Evolutionary conservation across 2,888 invertebrate genomes (phyloP).

Genomic region (Nemurella pictetii): DNA sequence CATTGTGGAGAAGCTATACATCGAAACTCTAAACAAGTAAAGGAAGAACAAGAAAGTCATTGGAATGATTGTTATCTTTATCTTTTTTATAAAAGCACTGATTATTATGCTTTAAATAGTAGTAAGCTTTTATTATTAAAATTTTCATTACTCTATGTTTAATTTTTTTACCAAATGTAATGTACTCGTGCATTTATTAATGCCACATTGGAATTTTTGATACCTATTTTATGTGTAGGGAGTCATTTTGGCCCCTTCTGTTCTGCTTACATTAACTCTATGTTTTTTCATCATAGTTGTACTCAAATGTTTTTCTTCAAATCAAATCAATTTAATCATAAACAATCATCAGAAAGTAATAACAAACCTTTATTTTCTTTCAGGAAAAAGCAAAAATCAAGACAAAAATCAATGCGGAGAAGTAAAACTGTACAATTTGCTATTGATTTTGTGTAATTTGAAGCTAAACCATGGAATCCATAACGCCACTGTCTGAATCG

Average conservation of each 20-base stretch:
- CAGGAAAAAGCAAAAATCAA: conserved; percentile 38
- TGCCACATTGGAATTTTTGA: background rate
- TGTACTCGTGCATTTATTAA: background rate
- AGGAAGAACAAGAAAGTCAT: background rate
- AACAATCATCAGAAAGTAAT: background rate
- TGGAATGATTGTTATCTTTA: background rate
- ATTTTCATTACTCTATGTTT: background rate
- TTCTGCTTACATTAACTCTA: no score
- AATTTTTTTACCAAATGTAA: background rate
- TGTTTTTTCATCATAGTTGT: no score
- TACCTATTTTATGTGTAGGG: no score
- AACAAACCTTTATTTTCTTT: conserved; percentile 25
- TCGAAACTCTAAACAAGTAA: background rate
- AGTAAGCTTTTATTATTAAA: background rate
- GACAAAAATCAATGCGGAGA: conserved; percentile 36
- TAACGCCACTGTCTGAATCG: background rate
- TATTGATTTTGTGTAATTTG: conserved; percentile 23
- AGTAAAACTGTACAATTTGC: conserved; percentile 32
- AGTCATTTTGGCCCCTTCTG: no score
- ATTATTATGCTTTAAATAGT: background rate
- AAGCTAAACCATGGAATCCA: background rate
- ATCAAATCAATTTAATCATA: no score
- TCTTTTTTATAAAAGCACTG: background rate
- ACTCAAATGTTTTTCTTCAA: no score
- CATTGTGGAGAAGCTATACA: background rate